Conservation (phyloP, 1,140 invertebrate genomes). For the Delia radicum region DNA sequence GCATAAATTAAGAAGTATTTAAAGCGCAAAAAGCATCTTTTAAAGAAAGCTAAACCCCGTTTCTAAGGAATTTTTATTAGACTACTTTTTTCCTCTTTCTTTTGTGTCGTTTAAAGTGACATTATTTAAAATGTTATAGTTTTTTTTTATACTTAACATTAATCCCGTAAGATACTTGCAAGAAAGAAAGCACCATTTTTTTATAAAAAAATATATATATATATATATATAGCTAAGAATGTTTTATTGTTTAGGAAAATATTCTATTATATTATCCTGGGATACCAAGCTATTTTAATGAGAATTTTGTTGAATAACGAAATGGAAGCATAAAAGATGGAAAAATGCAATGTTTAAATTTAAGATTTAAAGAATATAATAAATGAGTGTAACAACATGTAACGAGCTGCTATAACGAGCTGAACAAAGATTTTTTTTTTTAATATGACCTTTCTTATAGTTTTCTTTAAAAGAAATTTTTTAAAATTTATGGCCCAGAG, state of each 20-base stretch:
- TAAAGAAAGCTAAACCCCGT: background rate
- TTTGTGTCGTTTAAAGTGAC: background rate
- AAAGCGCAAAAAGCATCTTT: background rate
- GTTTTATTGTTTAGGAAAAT: background rate
- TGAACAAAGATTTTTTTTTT: no score
- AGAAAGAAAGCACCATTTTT: background rate
- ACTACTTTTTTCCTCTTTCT: background rate
- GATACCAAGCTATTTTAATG: background rate
- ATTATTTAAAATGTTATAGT: background rate
- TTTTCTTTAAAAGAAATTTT: no score
- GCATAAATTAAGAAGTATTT: background rate
- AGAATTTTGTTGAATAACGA: background rate
- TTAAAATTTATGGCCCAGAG: no score
- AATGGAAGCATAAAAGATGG: background rate
- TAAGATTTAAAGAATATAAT: background rate
- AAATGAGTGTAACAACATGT: background rate
- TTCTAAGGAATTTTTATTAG: background rate
- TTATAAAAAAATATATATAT: background rate
- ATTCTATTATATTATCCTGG: background rate
- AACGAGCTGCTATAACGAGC: no score
- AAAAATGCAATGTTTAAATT: background rate
- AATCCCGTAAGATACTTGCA: background rate
- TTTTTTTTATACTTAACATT: background rate
- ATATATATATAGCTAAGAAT: background rate
- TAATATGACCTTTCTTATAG: no score